phyloP scores from a whole-genome alignment of 2,113 vertebrate species.

The Oncorhynchus keta region DNA sequence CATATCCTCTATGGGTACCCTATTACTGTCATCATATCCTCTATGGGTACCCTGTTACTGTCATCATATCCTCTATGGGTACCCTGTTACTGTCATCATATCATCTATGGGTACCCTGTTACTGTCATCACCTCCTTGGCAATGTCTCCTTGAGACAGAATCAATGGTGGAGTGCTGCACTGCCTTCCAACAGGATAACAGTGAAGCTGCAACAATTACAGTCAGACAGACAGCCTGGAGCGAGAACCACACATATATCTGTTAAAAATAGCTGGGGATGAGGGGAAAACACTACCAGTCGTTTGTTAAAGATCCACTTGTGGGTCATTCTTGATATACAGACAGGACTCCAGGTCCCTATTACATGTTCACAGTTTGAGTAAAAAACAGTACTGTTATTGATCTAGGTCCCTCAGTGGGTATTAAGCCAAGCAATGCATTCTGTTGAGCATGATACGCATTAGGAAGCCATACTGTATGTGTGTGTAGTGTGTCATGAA shows the following conservation, averaged over 20 bases:
- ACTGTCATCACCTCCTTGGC: background rate
- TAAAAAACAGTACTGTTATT: background rate
- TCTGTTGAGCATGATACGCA: background rate
- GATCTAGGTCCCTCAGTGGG: background rate
- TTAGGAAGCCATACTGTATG: background rate
- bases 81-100: too few species aligned
- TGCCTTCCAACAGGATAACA: conserved; percentile 46
- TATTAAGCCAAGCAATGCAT: background rate
- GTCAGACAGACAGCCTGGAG: conserved; percentile 37
- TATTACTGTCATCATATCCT: too few species aligned
- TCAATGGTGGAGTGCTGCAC: conserved; percentile 46
- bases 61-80: too few species aligned
- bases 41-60: too few species aligned
- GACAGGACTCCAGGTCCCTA: too few species aligned
- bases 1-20: too few species aligned
- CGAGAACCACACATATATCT: conserved; percentile 41
- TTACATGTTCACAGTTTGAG: background rate
- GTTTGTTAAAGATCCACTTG: conserved; percentile 49
- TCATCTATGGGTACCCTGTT: too few species aligned
- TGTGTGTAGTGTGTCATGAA: background rate
- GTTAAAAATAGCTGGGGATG: conserved; percentile 23
- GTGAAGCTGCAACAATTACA: conserved; percentile 60
- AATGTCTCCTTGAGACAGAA: conserved; percentile 54
- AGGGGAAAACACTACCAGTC: conserved; percentile 26
- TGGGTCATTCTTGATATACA: background rate